phyloP scores from a whole-genome alignment of 2,113 vertebrate genomes.

The Phyllostomus hastatus region DNA sequence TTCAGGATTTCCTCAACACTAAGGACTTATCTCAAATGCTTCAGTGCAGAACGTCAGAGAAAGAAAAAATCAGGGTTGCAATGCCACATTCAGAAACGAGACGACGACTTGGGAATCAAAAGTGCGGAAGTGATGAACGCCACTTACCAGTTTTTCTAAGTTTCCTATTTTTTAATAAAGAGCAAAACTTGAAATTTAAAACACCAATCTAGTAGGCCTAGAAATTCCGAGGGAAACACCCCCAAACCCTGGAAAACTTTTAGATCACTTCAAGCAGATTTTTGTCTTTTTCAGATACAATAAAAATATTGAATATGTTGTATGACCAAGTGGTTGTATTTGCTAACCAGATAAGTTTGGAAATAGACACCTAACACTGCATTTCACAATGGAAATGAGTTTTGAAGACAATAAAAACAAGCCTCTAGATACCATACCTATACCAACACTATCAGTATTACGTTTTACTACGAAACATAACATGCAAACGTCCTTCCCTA shows the following conservation, averaged over 20 bases:
- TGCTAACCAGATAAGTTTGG: neutral
- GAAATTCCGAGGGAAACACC: neutral
- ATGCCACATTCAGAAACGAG: conserved; percentile 16
- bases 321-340: neutral
- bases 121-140: neutral
- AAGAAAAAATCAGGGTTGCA: neutral
- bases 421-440: neutral
- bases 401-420: neutral
- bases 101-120: conserved; percentile 7
- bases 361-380: neutral
- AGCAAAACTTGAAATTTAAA: neutral
- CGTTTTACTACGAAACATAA: neutral
- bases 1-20: conserved; percentile 57
- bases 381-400: neutral
- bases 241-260: neutral
- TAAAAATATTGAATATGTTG: neutral
- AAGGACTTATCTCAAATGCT: conserved; percentile 54
- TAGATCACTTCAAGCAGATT: neutral
- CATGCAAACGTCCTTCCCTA: neutral
- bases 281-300: neutral
- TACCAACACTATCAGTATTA: neutral
- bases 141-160: neutral
- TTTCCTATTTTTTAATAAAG: conserved; percentile 29
- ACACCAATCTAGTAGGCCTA: neutral
- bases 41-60: conserved; percentile 36